A percentile compares a stretch with the other conserved stretches of the same genome.
Conservation (phyloP, 2,113 vertebrate species). For the Pitta sordida region DNA sequence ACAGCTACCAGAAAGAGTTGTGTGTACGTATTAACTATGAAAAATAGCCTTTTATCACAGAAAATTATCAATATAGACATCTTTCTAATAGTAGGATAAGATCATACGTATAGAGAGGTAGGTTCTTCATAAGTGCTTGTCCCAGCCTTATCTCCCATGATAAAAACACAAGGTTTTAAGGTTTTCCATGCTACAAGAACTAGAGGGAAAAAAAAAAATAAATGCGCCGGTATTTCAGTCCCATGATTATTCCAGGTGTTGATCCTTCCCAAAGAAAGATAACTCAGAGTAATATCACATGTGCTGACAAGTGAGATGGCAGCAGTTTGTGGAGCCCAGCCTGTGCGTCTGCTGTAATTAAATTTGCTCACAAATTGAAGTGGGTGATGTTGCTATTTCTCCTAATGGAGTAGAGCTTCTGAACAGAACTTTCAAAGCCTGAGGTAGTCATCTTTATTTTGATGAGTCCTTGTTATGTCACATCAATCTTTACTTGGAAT, state of each 20-base stretch:
- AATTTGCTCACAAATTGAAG: neutral
- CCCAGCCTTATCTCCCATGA: neutral
- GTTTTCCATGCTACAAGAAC: neutral
- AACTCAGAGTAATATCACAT: neutral
- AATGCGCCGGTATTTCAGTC: neutral
- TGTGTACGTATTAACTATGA: neutral
- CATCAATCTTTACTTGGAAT: neutral
- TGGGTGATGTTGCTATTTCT: neutral
- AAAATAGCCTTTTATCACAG: neutral
- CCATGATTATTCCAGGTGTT: neutral
- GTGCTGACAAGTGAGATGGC: neutral
- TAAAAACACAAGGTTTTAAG: neutral
- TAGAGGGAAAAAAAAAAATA: neutral
- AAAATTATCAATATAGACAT: neutral
- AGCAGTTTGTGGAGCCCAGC: neutral
- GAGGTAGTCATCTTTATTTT: neutral
- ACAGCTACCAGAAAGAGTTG: neutral
- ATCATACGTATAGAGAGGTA: neutral
- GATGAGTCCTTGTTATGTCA: neutral
- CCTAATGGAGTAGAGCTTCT: neutral
- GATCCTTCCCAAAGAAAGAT: neutral
- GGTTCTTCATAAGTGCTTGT: neutral
- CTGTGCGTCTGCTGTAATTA: neutral
- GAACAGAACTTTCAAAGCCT: neutral
- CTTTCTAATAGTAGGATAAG: neutral